phyloP scores from a whole-genome alignment of 2,113 vertebrate genomes.

The Mormyrus iriodes region DNA sequence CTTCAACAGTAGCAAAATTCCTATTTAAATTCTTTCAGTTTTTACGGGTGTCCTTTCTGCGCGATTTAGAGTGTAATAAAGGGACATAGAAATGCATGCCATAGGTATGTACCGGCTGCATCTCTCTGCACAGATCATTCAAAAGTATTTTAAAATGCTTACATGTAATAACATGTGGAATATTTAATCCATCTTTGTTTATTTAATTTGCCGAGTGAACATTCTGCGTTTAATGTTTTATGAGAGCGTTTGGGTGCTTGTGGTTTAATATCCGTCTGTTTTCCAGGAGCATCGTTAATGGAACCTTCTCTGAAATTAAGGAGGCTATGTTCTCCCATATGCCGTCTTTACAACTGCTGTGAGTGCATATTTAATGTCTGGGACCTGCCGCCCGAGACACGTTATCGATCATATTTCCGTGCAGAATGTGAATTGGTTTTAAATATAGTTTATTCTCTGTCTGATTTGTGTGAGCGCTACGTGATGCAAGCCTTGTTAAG shows the following conservation, averaged over 20 bases:
- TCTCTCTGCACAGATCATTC: neutral
- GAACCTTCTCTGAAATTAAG: constrained; percentile 86
- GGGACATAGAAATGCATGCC: neutral
- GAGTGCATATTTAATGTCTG: constrained; percentile 49
- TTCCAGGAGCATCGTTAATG: constrained; percentile 89
- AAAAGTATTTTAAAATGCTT: neutral
- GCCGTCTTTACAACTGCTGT: constrained; percentile 90
- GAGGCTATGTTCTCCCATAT: constrained; percentile 93
- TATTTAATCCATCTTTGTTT: neutral
- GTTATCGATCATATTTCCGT: neutral
- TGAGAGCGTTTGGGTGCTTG: neutral
- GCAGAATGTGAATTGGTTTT: neutral
- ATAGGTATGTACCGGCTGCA: neutral
- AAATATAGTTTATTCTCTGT: neutral
- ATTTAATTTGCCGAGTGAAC: neutral
- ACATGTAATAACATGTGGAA: neutral
- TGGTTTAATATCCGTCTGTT: constrained; percentile 6
- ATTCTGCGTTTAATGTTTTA: neutral
- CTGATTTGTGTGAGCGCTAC: neutral
- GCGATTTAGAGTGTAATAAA: neutral
- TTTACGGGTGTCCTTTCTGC: neutral
- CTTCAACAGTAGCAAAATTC: neutral
- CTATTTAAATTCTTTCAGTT: neutral
- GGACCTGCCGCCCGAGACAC: neutral
- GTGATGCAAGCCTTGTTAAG: neutral